phyloP scores from a whole-genome alignment of 1,140 invertebrate species.

The Tetramorium simillimum region DNA sequence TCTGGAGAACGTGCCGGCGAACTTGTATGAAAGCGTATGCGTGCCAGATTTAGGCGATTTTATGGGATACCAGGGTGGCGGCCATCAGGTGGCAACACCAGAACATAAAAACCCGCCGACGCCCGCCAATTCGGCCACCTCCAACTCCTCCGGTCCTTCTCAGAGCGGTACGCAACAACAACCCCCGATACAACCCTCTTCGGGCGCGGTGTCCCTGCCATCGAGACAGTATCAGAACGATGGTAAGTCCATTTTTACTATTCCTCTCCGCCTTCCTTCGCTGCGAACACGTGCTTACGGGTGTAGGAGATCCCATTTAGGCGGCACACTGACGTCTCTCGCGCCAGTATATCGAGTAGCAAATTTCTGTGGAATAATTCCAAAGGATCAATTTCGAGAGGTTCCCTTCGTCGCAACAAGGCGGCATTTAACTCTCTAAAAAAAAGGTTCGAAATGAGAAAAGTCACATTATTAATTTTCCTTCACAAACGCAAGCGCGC shows the following conservation, averaged over 20 bases:
- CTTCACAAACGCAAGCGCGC: not conserved
- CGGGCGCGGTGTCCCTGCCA: slow-evolving; percentile 68
- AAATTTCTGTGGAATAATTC: not conserved
- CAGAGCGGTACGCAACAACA: slow-evolving; percentile 64
- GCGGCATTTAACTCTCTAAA: not conserved
- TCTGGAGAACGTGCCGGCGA: slow-evolving; percentile 88
- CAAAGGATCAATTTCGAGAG: too few relatives aligned
- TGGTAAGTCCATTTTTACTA: slow-evolving; percentile 77
- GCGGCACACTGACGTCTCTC: not conserved
- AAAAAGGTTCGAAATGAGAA: not conserved
- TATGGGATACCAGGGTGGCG: slow-evolving; percentile 86
- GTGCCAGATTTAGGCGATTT: slow-evolving; percentile 92
- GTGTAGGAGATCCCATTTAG: not conserved
- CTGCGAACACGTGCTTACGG: not conserved
- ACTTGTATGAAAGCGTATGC: slow-evolving; percentile 92
- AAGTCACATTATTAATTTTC: not conserved
- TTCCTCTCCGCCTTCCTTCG: slow-evolving; percentile 30
- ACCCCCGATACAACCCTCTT: slow-evolving; percentile 68
- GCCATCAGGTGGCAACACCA: slow-evolving; percentile 80
- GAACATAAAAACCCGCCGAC: slow-evolving; percentile 82
- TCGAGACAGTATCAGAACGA: slow-evolving; percentile 83
- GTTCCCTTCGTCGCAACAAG: not conserved
- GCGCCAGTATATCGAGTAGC: not conserved
- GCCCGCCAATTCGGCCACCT: slow-evolving; percentile 80
- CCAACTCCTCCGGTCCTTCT: slow-evolving; percentile 76